Evolutionary conservation across 1,140 invertebrate species (phyloP).

Genomic region (Danaus melanippus): DNA sequence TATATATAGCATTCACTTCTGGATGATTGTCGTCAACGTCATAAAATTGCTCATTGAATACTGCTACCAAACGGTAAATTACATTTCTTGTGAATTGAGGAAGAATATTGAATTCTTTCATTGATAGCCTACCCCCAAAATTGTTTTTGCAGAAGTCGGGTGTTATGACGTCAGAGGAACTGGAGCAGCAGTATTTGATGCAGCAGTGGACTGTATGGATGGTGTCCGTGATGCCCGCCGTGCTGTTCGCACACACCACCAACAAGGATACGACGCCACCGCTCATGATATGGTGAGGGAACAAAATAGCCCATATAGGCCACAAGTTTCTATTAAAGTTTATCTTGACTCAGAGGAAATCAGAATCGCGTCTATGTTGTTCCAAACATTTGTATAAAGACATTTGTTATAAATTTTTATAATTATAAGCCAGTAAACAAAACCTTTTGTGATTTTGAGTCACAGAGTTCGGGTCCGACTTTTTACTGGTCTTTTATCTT

Average conservation of each 20-base stretch:
- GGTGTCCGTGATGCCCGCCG: slow-evolving; percentile 36
- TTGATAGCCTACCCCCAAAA: background rate
- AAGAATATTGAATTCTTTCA: slow-evolving; percentile 17
- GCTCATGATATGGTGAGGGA: slow-evolving; percentile 56
- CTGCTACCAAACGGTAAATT: slow-evolving; percentile 35
- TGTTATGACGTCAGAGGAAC: slow-evolving; percentile 23
- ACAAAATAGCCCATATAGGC: too few species aligned
- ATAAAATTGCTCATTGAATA: slow-evolving; percentile 44
- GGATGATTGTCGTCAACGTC: slow-evolving; percentile 39
- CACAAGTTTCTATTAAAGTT: too few species aligned
- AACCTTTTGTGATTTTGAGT: too few species aligned
- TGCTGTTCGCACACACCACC: slow-evolving; percentile 38
- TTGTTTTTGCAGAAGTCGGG: background rate
- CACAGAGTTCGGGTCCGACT: too few species aligned
- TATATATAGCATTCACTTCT: slow-evolving; percentile 59
- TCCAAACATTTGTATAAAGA: too few species aligned
- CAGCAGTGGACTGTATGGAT: slow-evolving; percentile 55
- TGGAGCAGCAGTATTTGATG: slow-evolving; percentile 33
- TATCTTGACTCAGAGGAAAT: too few species aligned
- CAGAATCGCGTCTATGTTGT: too few species aligned
- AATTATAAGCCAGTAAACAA: too few species aligned
- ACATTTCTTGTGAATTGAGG: slow-evolving; percentile 2
- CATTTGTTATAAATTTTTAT: too few species aligned
- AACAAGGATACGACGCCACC: slow-evolving; percentile 34
- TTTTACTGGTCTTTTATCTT: too few species aligned